Conservation (phyloP, 2,113 vertebrate species). For the Heterocephalus glaber region DNA sequence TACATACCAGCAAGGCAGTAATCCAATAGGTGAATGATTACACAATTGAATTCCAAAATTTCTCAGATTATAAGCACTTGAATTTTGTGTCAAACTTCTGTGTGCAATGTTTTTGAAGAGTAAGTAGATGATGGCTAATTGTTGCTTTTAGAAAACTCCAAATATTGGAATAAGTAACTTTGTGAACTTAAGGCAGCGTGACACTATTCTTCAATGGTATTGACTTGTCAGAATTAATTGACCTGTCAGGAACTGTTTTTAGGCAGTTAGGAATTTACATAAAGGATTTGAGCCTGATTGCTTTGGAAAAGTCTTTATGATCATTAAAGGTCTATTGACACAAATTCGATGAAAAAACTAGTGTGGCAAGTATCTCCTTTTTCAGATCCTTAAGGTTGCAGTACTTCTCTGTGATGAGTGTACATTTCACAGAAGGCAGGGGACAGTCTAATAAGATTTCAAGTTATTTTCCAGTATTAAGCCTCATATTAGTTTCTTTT, state of each 20-base stretch:
- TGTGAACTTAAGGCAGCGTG: not conserved
- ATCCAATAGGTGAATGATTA: not conserved
- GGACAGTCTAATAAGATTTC: not conserved
- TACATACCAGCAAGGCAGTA: not conserved
- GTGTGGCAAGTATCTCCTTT: not conserved
- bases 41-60: not conserved
- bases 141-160: not conserved
- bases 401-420: not conserved
- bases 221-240: not conserved
- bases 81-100: not conserved
- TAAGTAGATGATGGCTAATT: not conserved
- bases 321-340: not conserved
- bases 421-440: not conserved
- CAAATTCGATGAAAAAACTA: not conserved
- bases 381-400: not conserved
- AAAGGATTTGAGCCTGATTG: not conserved
- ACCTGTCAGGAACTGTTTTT: not conserved
- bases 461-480: conserved; percentile 26
- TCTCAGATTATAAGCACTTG: conserved; percentile 3
- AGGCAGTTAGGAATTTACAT: not conserved
- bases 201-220: conserved; percentile 1
- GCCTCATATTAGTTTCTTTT: not conserved
- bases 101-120: not conserved
- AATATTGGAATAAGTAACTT: not conserved
- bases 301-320: not conserved